phyloP scores from a whole-genome alignment of 92 coral and sea anemone species.

The Actinostola sp. region DNA sequence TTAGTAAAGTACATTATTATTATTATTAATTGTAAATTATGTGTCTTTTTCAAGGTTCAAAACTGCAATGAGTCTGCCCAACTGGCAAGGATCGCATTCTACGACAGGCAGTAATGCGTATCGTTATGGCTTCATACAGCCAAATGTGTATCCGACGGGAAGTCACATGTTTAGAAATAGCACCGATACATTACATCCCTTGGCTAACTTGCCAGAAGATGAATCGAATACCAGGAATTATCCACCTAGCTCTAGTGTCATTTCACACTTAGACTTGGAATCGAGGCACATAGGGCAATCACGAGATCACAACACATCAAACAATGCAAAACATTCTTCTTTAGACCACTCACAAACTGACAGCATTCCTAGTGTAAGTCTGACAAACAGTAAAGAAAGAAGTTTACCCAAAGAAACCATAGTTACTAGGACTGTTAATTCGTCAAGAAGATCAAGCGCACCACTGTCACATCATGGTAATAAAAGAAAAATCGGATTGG shows the following conservation, averaged over 20 bases:
- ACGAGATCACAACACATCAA: neutral
- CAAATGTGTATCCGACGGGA: neutral
- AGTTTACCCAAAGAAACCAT: neutral
- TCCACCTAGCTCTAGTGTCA: neutral
- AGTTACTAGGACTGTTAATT: neutral
- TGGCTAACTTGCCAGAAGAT: neutral
- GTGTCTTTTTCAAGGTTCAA: neutral
- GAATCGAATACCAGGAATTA: neutral
- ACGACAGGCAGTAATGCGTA: neutral
- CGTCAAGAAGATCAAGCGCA: slow-evolving; percentile 6
- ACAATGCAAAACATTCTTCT: neutral
- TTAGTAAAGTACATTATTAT: neutral
- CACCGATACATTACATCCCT: neutral
- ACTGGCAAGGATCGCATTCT: neutral
- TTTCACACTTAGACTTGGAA: slow-evolving; percentile 31
- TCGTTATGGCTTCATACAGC: neutral
- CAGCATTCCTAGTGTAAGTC: neutral
- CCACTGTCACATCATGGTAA: neutral
- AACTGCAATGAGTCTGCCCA: neutral
- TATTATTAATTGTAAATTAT: neutral
- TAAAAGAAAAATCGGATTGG: neutral
- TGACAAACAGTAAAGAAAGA: neutral
- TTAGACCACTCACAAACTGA: neutral
- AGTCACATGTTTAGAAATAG: neutral
- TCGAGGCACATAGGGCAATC: neutral